A percentile compares a stretch with the other conserved stretches of the same genome.
Evolutionary conservation across 2,113 vertebrate species (phyloP).

Genomic region (Peromyscus leucopus): DNA sequence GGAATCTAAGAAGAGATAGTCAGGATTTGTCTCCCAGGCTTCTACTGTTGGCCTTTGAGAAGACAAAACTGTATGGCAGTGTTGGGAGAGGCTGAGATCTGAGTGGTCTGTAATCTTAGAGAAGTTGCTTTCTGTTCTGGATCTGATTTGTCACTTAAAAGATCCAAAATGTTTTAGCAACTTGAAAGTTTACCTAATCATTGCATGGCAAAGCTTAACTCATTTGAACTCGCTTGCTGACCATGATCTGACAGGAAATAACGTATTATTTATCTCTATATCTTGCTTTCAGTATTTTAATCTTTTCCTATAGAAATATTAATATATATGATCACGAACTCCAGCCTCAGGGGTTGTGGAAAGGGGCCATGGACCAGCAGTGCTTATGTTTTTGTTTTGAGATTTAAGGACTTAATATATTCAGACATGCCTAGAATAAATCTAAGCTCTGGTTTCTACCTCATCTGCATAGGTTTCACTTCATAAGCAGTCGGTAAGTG

Average conservation of each 20-base stretch:
- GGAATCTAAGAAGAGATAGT: not conserved
- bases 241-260: not conserved
- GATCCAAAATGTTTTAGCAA: slow-evolving; percentile 23
- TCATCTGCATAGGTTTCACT: not conserved
- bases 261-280: not conserved
- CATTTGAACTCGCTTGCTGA: not conserved
- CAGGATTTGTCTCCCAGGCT: not conserved
- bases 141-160: not conserved
- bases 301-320: slow-evolving; percentile 1
- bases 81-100: not conserved
- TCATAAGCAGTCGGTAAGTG: not conserved
- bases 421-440: not conserved
- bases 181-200: not conserved
- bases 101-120: not conserved
- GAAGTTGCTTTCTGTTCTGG: slow-evolving; percentile 21
- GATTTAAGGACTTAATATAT: slow-evolving; percentile 1
- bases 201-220: not conserved
- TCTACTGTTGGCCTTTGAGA: not conserved
- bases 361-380: not conserved
- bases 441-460: not conserved
- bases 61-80: not conserved
- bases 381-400: slow-evolving; percentile 31
- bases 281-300: not conserved
- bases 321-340: not conserved
- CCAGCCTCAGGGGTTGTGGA: not conserved